Evolutionary conservation across 2,113 vertebrate genomes (phyloP).

Genomic region (Syngnathoides biaculeatus): DNA sequence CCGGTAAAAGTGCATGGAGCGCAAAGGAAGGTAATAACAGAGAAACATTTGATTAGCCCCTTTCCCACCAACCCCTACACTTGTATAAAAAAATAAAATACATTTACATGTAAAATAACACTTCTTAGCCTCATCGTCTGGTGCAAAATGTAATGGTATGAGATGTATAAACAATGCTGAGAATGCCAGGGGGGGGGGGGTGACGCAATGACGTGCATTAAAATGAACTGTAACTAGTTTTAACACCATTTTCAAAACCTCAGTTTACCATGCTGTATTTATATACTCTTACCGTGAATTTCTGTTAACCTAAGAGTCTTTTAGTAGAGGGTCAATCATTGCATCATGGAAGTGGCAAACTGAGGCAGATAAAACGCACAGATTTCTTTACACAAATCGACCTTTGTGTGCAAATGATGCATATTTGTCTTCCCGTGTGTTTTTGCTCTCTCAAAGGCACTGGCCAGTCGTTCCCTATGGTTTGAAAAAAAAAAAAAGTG

Average conservation of each 20-base stretch:
- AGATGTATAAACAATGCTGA: slow-evolving; percentile 23
- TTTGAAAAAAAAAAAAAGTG: too few species aligned
- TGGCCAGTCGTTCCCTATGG: not conserved
- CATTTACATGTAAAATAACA: not conserved
- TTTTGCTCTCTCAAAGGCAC: slow-evolving; percentile 7
- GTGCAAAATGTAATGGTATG: slow-evolving; percentile 27
- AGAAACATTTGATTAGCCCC: not conserved
- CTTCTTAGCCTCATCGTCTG: slow-evolving; percentile 13
- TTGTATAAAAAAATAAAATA: not conserved
- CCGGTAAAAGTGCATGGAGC: slow-evolving; percentile 50
- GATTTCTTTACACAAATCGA: slow-evolving; percentile 46
- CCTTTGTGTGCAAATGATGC: slow-evolving; percentile 63
- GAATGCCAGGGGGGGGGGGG: not conserved
- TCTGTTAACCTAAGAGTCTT: not conserved
- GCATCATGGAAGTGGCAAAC: not conserved
- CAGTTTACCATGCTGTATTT: not conserved
- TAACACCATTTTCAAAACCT: not conserved
- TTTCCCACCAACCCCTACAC: not conserved
- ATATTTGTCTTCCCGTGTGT: slow-evolving; percentile 37
- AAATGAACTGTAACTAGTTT: not conserved
- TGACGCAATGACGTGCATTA: not conserved
- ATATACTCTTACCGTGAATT: not conserved
- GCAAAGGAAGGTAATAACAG: slow-evolving; percentile 25
- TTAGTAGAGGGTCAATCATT: not conserved
- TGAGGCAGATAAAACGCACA: slow-evolving; percentile 1